Percentiles rank a stretch among this genome's conserved stretches.
phyloP scores from a whole-genome alignment of 2,888 invertebrate species.

The Drosophila niveifrons region DNA sequence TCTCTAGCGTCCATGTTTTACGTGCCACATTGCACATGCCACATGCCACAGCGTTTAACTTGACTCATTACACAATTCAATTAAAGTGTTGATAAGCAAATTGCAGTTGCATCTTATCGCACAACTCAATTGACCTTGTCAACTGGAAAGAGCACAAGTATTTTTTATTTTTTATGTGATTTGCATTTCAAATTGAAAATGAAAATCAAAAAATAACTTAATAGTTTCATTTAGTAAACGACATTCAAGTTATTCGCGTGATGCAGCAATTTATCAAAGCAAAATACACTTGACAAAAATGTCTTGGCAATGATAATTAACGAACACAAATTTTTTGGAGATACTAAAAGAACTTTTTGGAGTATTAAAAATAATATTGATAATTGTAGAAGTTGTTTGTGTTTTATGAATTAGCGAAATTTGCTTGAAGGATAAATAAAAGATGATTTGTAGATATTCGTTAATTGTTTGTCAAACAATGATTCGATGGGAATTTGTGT shows the following conservation, averaged over 20 bases:
- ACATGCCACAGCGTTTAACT: constrained; percentile 5
- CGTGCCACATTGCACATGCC: constrained; percentile 14
- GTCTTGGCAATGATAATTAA: neutral
- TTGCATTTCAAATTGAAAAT: constrained; percentile 1
- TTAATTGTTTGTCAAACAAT: neutral
- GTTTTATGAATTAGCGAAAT: neutral
- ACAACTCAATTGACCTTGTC: constrained; percentile 4
- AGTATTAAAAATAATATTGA: neutral
- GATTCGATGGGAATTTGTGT: too few species aligned
- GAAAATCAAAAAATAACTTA: neutral
- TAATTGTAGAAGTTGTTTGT: neutral
- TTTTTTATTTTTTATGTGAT: neutral
- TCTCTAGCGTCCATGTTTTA: neutral
- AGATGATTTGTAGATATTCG: neutral
- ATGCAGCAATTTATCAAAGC: constrained; percentile 28
- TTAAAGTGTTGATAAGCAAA: constrained; percentile 31
- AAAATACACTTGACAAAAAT: constrained; percentile 22
- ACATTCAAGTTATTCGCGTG: constrained; percentile 25
- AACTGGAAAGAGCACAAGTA: neutral
- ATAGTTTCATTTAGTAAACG: constrained; percentile 30
- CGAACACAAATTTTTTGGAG: neutral
- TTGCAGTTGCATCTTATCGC: constrained; percentile 14
- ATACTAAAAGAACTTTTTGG: neutral
- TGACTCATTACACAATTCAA: constrained; percentile 4
- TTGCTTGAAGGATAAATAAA: neutral